These are phyloP conservation scores for Falcaria lacertinaria DNA, from an alignment of 2,888 invertebrate genomes.

Conservation along the genomic window DNA sequence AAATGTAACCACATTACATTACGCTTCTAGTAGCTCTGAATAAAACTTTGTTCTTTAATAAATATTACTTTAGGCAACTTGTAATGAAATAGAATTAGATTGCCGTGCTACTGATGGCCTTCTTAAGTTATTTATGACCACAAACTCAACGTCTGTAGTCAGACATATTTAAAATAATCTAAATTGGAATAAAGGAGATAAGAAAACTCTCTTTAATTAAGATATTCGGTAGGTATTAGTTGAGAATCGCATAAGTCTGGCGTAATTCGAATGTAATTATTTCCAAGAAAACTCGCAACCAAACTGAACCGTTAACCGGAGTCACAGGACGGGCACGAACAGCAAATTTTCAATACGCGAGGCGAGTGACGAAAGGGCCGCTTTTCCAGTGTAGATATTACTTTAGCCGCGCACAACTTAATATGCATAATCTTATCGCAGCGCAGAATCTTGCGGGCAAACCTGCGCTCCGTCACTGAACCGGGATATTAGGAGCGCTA, in stretches of 20 bases:
- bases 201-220: too few relatives aligned
- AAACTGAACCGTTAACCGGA: slow-evolving; percentile 46
- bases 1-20: slow-evolving; percentile 64
- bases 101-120: slow-evolving; percentile 31
- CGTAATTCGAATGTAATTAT: slow-evolving; percentile 38
- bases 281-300: slow-evolving; percentile 43
- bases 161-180: too few relatives aligned
- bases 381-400: slow-evolving; percentile 76
- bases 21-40: slow-evolving; percentile 49
- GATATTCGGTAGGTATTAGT: too few relatives aligned
- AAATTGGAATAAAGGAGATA: too few relatives aligned
- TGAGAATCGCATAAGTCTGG: slow-evolving; percentile 4
- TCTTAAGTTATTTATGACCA: slow-evolving; percentile 26
- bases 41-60: slow-evolving; percentile 55
- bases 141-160: not conserved
- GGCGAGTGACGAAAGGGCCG: slow-evolving; percentile 50
- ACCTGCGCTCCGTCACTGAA: slow-evolving; percentile 70
- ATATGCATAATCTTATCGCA: slow-evolving; percentile 80
- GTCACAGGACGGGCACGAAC: slow-evolving; percentile 55
- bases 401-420: slow-evolving; percentile 75
- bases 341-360: slow-evolving; percentile 59
- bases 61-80: slow-evolving; percentile 48
- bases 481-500: slow-evolving; percentile 79
- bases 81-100: slow-evolving; percentile 41
- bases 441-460: slow-evolving; percentile 72